phyloP scores from a whole-genome alignment of 2,797 vertebrate species.

The Numenius phaeopus region DNA sequence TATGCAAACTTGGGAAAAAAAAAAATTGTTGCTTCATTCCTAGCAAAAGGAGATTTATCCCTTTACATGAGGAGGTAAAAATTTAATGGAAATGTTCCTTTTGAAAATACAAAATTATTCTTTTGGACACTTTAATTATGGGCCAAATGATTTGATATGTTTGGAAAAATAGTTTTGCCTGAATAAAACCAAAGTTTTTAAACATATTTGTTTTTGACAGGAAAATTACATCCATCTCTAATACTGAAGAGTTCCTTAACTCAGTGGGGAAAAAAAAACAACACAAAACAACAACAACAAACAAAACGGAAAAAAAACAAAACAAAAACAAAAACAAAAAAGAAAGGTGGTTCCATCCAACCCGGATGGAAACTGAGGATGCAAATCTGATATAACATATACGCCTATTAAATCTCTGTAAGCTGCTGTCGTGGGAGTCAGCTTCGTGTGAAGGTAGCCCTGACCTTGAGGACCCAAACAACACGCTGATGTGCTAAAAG shows the following conservation, averaged over 20 bases:
- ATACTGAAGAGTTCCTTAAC: neutral
- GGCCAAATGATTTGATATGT: neutral
- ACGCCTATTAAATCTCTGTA: neutral
- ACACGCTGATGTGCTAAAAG: neutral
- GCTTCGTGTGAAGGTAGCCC: neutral
- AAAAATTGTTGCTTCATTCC: neutral
- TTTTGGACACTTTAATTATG: neutral
- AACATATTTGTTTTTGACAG: neutral
- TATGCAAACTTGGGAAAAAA: neutral
- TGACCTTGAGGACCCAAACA: neutral
- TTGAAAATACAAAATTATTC: neutral
- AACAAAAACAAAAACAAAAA: neutral
- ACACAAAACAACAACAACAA: no score
- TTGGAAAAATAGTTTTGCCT: neutral
- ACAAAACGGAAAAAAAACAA: no score
- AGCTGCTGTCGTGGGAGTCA: neutral
- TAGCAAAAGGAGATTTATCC: neutral
- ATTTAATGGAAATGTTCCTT: neutral
- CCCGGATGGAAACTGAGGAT: neutral
- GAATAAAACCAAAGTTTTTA: neutral
- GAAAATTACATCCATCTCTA: neutral
- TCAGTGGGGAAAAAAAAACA: no score
- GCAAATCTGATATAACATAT: neutral
- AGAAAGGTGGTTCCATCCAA: neutral
- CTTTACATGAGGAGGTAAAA: neutral